phyloP scores from a whole-genome alignment of 1,140 invertebrate species.

The Pseudachorutes palmiensis region DNA sequence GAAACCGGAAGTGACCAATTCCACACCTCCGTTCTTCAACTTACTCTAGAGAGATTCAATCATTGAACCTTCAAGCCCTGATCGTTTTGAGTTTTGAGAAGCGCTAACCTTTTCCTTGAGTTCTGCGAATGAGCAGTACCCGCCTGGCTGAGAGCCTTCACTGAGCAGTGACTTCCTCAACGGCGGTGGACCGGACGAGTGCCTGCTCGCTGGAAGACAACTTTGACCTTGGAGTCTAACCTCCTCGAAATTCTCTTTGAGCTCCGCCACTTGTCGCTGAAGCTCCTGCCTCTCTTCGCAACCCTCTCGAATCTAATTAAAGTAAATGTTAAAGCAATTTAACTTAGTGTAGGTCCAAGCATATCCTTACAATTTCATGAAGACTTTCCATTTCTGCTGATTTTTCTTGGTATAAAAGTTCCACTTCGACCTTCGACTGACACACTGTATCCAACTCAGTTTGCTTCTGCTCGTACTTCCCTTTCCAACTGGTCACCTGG shows the following conservation, averaged over 20 bases:
- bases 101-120: neutral
- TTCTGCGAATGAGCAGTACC: neutral
- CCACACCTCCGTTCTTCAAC: neutral
- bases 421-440: conserved; percentile 18
- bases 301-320: conserved; percentile 13
- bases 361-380: conserved; percentile 14
- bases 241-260: conserved; percentile 5
- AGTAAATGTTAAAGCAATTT: neutral
- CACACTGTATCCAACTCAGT: neutral
- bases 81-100: too few species aligned
- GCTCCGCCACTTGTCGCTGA: neutral
- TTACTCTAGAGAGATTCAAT: neutral
- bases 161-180: neutral
- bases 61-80: too few species aligned
- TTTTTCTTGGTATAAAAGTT: conserved; percentile 23
- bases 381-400: conserved; percentile 18
- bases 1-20: conserved; percentile 1
- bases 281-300: conserved; percentile 23
- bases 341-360: too few species aligned
- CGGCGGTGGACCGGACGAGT: too few species aligned
- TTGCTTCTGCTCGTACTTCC: conserved; percentile 6
- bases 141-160: neutral
- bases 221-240: neutral
- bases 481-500: conserved; percentile 11
- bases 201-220: neutral